A percentile compares a stretch with the other conserved stretches of the same genome.
phyloP scores from a whole-genome alignment of 2,888 invertebrate genomes.

The Catocala fraxini region DNA sequence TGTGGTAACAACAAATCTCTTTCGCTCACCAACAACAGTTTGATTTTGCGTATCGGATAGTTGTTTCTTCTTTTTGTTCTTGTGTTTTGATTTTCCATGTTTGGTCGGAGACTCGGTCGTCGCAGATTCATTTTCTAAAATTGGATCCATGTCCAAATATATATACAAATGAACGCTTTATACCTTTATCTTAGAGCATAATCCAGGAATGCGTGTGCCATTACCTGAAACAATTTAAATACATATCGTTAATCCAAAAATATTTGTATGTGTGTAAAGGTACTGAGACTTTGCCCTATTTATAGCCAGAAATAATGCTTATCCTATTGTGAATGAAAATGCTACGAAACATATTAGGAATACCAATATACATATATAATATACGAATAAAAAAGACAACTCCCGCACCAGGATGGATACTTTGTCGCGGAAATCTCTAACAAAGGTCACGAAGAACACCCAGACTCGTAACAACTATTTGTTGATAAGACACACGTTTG shows the following conservation, averaged over 20 bases:
- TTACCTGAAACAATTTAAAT: constrained; percentile 71
- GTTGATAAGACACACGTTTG: too few species aligned
- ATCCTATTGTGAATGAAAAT: too few species aligned
- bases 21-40: constrained; percentile 80
- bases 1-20: constrained; percentile 81
- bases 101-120: constrained; percentile 75
- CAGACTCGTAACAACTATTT: too few species aligned
- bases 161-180: constrained; percentile 54
- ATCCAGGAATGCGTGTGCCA: constrained; percentile 59
- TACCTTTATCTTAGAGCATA: constrained; percentile 73
- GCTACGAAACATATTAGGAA: too few species aligned
- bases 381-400: too few species aligned
- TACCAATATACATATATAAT: too few species aligned
- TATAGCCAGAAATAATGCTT: too few species aligned
- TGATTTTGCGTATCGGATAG: constrained; percentile 69
- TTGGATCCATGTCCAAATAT: constrained; percentile 79
- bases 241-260: neutral
- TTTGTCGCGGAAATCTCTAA: too few species aligned
- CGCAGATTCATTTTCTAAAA: constrained; percentile 84
- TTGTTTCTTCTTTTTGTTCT: constrained; percentile 79
- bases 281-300: too few species aligned
- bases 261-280: neutral
- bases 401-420: too few species aligned
- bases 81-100: constrained; percentile 79
- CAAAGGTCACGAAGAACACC: too few species aligned